Base-by-base conservation (phyloP, 1,140 invertebrate species). In the Fopius arisanus region DNA sequence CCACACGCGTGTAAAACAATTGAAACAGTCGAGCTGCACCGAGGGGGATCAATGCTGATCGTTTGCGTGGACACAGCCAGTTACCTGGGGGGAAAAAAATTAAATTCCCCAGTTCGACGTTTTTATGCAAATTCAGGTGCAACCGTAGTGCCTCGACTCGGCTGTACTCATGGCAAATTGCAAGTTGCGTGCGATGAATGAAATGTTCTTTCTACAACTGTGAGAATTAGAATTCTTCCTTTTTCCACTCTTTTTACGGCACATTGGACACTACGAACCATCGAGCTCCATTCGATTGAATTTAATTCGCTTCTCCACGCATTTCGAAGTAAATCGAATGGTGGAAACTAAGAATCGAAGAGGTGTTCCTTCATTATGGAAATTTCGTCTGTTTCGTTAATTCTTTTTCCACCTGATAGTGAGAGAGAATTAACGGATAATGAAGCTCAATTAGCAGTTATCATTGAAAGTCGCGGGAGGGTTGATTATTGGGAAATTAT, bases 241-340 rank as follows among this genome's bases (percentile, higher is more conserved):
- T 67, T 66, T 51, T 43, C 63, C 59, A 43, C 19, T 23, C 29
- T n/a, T 37, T 41, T 54, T 43, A 48, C 62, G 62, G 43, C 68
- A 33, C 72, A 69, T 62, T 69, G 67, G 21, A 63, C 66, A 74
- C 59, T 70, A 70, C 67, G 63, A 74, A 37, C 62, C 40, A 76
- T 76, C 69, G 72, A 73, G 69, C 73, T 73, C 48, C 68, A 63
- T 72, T 73, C 75, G 69, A 76, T 76, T 76, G 75, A 43, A 76
- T 76, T 76, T 73, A 70, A 76, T 76, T 76, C 73, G 65, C 54
- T 68, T 73, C 73, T 73, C 48, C 37, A 62, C 70, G n/a, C 43
- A 16, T 48, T 73, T 73, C 70, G 54, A 66, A 76, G 70, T 72
- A 73, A 76, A 72, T 76, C 70, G 74, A 70, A 63, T 37, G n/a